Evolutionary conservation across 2,888 invertebrate genomes (phyloP), one percentile per base, ranked within the genome.

Genomic region (Stenchaetothrips biformis): DNA sequence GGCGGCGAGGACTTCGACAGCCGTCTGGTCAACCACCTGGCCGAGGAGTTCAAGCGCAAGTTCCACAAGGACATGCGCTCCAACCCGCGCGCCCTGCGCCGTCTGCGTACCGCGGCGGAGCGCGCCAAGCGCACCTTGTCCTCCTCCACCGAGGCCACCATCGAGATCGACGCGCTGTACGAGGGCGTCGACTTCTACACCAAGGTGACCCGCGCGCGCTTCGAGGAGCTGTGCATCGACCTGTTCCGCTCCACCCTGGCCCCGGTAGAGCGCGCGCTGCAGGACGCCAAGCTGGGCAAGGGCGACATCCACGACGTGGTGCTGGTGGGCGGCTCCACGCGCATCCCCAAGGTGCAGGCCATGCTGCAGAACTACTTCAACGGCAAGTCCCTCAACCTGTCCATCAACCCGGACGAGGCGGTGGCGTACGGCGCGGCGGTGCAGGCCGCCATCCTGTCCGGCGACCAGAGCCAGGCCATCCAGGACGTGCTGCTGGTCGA

Each of bases 361-460:
- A 86, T 94, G 80, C 87, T 94, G 37, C 92, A 92, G 85, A 92
- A 92, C 86, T 87, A 84, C 83, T 87, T 87, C 83, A 84, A 84
- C 80, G 88, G 88, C 4, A 93, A 94, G 85, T 87, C 94, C 87
- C 93, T 94, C 86, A 94, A 94, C 85, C 87, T 89, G 77, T 89
- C 90, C 82, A 93, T 95, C 82, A 90, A 94, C 85, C 97, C 90
- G 89, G 94, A 94, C 84, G 91, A 95, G n/a, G 94, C 95, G 0
- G 88, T 95, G 48, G 95, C 95, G 49, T 95, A 95, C 47, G 95
- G 94, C 27, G 94, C 94, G 0, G 94, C 93, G 0, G 90, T 94
- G 81, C 94, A 94, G 81, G 94, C 94, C 0, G 94, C 94, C 85
- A 91, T 94, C 77, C 93, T 94, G 86, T 91, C 87, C 81, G 94